Percentiles rank a stretch among this genome's conserved stretches.
Evolutionary conservation across 2,113 vertebrate genomes (phyloP).

Genomic region (Donacobius atricapilla): DNA sequence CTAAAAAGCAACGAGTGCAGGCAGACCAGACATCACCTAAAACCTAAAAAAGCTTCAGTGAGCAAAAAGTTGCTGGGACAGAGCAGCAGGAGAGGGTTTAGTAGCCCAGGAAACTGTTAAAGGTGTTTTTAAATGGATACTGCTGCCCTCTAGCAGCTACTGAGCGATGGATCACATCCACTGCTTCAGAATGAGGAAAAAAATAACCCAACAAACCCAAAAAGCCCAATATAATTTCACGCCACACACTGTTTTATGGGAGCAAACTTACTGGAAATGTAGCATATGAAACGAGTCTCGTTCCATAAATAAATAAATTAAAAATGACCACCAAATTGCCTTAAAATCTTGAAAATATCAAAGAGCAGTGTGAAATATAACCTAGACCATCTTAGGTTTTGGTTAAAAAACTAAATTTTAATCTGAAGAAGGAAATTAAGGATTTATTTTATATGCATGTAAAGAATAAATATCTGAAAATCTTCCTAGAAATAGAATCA

Average conservation of each 20-base stretch:
- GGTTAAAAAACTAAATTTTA: background rate
- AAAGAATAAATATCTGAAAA: conserved; percentile 8
- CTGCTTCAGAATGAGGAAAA: background rate
- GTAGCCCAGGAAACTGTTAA: conserved; percentile 29
- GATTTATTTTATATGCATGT: conserved; percentile 39
- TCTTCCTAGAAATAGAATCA: conserved; percentile 48
- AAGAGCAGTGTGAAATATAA: background rate
- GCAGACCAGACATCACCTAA: background rate
- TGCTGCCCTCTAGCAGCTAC: conserved; percentile 70
- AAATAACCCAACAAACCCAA: background rate
- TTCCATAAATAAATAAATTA: background rate
- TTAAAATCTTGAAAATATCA: background rate
- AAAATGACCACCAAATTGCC: background rate
- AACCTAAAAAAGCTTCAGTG: background rate
- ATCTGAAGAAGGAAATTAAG: conserved; percentile 53
- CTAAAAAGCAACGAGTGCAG: background rate
- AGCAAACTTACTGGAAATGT: conserved; percentile 34
- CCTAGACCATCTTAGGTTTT: background rate
- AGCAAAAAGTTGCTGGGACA: background rate
- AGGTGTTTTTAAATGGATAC: conserved; percentile 41
- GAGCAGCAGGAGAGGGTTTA: background rate
- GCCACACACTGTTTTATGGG: background rate
- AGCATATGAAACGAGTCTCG: background rate
- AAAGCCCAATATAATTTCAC: background rate
- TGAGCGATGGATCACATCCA: background rate